Conservation (phyloP, 1,140 invertebrate genomes). For the Argopecten irradians region DNA sequence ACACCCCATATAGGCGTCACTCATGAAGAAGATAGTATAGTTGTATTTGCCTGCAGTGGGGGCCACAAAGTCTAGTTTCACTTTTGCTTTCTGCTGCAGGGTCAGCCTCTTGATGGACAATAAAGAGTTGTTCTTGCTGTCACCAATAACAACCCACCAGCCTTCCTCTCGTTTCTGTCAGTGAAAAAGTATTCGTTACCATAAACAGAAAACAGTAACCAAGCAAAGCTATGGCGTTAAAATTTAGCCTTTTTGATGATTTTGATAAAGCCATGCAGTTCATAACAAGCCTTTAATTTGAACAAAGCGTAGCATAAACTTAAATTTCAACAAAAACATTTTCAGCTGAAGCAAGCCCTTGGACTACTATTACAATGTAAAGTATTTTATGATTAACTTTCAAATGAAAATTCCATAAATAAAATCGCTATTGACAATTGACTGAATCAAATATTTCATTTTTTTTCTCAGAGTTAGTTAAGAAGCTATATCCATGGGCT, state of each 20-base stretch:
- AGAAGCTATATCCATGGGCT: not conserved
- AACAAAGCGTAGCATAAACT: not conserved
- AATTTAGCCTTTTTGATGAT: not conserved
- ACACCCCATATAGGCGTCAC: constrained; percentile 98
- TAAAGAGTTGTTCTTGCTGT: constrained; percentile 94
- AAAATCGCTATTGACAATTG: no score
- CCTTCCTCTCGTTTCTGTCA: constrained; percentile 95
- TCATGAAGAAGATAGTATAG: constrained; percentile 99
- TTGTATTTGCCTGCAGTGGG: constrained; percentile 86
- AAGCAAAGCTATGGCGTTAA: not conserved
- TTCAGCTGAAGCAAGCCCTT: not conserved
- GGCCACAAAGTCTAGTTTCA: constrained; percentile 97
- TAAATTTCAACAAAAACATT: not conserved
- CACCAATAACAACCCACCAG: constrained; percentile 99
- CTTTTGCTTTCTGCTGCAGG: constrained; percentile 94
- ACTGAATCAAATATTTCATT: not conserved
- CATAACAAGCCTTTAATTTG: not conserved
- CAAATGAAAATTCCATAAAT: not conserved
- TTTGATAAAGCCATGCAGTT: not conserved
- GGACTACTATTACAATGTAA: not conserved
- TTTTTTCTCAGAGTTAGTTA: not conserved
- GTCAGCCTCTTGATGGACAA: constrained; percentile 97
- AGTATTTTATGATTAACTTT: not conserved
- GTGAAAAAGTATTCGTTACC: constrained; percentile 27
- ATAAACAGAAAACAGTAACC: constrained; percentile 18